Evolutionary conservation across 1,140 invertebrate genomes (phyloP).

Genomic region (Holotrichia oblita): DNA sequence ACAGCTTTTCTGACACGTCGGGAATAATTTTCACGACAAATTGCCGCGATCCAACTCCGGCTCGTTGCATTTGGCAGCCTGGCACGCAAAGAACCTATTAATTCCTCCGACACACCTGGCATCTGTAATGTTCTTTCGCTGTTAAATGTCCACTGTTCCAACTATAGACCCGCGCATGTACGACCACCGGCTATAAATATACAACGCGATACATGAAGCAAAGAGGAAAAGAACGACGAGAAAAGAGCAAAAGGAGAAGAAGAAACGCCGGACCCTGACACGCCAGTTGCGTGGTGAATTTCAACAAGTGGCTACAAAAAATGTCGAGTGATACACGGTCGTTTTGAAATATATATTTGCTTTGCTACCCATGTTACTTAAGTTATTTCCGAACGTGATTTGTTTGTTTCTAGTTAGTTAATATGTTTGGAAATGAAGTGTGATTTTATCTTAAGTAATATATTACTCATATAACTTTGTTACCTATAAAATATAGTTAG

Average conservation of each 20-base stretch:
- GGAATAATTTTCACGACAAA: conserved; percentile 16
- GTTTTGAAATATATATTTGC: background rate
- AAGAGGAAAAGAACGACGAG: background rate
- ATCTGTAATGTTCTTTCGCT: conserved; percentile 21
- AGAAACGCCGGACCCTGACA: background rate
- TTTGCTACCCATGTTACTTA: background rate
- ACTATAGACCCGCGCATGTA: background rate
- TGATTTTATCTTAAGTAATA: background rate
- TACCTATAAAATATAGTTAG: no score
- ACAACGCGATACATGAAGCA: background rate
- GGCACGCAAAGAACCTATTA: conserved; percentile 23
- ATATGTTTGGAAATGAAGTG: no score
- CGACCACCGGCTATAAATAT: conserved; percentile 2
- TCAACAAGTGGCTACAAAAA: conserved; percentile 26
- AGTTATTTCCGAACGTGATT: no score
- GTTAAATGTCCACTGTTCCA: conserved; percentile 25
- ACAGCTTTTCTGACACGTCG: conserved; percentile 19
- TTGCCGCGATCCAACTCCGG: background rate
- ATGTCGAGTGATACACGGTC: background rate
- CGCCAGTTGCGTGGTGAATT: background rate
- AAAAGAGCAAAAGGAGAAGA: background rate
- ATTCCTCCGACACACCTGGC: conserved; percentile 8
- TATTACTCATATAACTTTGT: no score
- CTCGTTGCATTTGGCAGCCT: conserved; percentile 19
- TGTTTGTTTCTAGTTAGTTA: no score